phyloP scores from a whole-genome alignment of 2,113 vertebrate genomes.

The Delphinapterus leucas region DNA sequence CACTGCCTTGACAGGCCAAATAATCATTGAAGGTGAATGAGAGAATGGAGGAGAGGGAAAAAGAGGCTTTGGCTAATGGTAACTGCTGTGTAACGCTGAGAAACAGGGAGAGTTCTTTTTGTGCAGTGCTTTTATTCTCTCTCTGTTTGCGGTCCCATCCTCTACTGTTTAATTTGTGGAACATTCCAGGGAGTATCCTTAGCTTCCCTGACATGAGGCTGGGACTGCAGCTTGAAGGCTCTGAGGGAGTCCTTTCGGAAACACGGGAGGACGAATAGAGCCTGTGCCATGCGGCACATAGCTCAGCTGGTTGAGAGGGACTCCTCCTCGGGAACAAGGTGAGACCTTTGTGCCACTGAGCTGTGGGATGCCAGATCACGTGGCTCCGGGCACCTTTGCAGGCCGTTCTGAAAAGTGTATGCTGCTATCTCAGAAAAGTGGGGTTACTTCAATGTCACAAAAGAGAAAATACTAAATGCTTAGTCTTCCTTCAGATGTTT shows the following conservation, averaged over 20 bases:
- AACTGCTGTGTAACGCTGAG: not conserved
- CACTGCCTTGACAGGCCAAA: not conserved
- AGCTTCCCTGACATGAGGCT: not conserved
- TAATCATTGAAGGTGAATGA: not conserved
- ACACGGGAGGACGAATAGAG: not conserved
- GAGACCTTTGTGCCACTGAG: not conserved
- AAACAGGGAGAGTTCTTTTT: not conserved
- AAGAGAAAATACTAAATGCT: not conserved
- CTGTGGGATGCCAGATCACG: not conserved
- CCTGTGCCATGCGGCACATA: rapidly evolving
- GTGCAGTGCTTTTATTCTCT: not conserved
- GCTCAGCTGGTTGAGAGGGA: not conserved
- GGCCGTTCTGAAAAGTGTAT: not conserved
- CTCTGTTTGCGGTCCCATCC: slow-evolving; percentile 14
- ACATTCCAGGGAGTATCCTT: slow-evolving; percentile 69
- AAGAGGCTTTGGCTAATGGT: not conserved
- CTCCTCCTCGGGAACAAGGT: not conserved
- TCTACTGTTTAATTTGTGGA: slow-evolving; percentile 43
- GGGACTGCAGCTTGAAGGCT: not conserved
- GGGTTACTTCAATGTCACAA: not conserved
- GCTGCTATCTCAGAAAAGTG: not conserved
- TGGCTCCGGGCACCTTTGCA: not conserved
- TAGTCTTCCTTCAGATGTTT: not conserved
- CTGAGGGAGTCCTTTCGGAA: not conserved
- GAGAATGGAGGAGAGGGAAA: too few species aligned